Evolutionary conservation across 2,888 invertebrate species (phyloP).

Genomic region (Drosophila nr. fundita): DNA sequence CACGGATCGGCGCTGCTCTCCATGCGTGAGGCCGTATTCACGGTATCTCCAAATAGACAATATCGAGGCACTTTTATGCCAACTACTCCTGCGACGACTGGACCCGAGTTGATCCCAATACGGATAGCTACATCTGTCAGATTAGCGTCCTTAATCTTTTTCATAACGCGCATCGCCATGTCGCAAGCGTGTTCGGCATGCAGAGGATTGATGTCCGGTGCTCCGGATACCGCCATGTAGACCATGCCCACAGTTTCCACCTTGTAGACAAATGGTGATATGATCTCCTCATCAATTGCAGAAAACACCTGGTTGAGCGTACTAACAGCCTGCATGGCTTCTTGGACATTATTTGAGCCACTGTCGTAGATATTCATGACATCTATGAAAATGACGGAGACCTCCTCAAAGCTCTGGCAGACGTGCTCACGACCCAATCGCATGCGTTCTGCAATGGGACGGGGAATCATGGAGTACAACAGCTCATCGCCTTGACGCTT

Average conservation of each 20-base stretch:
- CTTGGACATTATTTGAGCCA: conserved; percentile 82
- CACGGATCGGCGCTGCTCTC: conserved; percentile 89
- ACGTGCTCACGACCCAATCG: conserved; percentile 91
- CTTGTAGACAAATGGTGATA: conserved; percentile 94
- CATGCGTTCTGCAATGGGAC: conserved; percentile 92
- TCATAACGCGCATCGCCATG: conserved; percentile 90
- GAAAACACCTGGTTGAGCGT: conserved; percentile 95
- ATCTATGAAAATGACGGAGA: conserved; percentile 85
- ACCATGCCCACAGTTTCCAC: conserved; percentile 97
- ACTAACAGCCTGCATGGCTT: conserved; percentile 92
- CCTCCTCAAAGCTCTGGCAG: conserved; percentile 88
- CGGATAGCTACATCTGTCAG: conserved; percentile 87
- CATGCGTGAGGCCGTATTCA: conserved; percentile 96
- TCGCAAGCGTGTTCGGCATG: conserved; percentile 93
- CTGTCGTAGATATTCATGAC: conserved; percentile 83
- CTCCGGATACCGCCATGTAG: conserved; percentile 96
- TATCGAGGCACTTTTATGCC: conserved; percentile 94
- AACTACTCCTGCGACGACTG: conserved; percentile 94
- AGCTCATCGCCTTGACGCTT: conserved; percentile 93
- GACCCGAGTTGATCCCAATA: conserved; percentile 92
- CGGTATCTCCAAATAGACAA: conserved; percentile 95
- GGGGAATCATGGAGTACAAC: conserved; percentile 96
- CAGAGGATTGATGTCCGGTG: conserved; percentile 90
- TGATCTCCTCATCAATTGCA: conserved; percentile 93
- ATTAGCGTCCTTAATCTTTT: conserved; percentile 88